These are phyloP conservation scores for Colinus virginianus DNA, from an alignment of 2,113 vertebrate genomes.

Conservation along the genomic window DNA sequence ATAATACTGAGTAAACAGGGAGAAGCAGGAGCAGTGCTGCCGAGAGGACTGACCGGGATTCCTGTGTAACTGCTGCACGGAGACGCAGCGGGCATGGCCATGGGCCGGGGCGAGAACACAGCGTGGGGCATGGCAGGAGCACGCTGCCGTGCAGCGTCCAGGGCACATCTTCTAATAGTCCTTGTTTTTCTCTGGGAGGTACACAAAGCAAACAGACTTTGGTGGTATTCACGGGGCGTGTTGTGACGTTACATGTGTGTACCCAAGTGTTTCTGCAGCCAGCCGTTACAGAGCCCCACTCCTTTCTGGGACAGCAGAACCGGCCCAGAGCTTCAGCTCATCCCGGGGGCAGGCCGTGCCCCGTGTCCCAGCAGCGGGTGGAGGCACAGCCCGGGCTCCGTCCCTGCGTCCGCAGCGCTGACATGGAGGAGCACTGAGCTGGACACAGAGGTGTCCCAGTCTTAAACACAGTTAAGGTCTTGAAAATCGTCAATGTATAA, in stretches of 20 bases:
- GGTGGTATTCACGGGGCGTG: fast-evolving
- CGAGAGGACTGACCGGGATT: not conserved
- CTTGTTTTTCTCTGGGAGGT: not conserved
- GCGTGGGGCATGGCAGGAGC: not conserved
- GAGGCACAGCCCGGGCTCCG: no score
- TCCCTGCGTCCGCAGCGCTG: not conserved
- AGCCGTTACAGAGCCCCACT: not conserved
- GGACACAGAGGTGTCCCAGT: not conserved
- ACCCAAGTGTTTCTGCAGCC: not conserved
- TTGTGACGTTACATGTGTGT: fast-evolving
- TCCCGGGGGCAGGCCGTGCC: not conserved
- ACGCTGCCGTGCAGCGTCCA: not conserved
- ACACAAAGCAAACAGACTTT: fast-evolving
- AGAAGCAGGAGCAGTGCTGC: not conserved
- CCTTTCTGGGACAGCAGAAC: fast-evolving
- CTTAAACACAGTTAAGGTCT: not conserved
- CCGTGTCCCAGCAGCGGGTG: no score
- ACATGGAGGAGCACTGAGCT: not conserved
- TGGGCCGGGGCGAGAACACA: not conserved
- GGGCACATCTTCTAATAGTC: not conserved
- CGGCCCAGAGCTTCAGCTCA: not conserved
- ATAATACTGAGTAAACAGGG: not conserved
- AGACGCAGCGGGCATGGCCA: not conserved
- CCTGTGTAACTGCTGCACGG: not conserved
- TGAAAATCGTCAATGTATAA: not conserved